phyloP scores from a whole-genome alignment of 2,113 vertebrate species.

The Amphiprion ocellaris region DNA sequence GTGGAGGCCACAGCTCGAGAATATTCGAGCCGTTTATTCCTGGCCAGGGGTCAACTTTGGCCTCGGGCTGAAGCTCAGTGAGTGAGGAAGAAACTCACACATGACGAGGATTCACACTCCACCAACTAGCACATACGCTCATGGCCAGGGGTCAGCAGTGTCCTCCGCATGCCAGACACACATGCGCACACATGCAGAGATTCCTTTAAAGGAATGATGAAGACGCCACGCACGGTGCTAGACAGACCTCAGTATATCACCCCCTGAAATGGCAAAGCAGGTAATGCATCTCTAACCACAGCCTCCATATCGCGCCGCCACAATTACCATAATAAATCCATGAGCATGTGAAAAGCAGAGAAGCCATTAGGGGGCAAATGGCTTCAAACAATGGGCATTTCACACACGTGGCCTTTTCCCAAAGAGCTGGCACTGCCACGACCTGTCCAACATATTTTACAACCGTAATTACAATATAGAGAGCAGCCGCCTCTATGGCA shows the following conservation, averaged over 20 bases:
- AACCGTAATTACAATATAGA: slow-evolving; percentile 67
- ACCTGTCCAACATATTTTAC: slow-evolving; percentile 68
- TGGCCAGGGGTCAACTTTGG: slow-evolving; percentile 68
- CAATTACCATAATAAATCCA: slow-evolving; percentile 68
- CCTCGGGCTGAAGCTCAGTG: slow-evolving; percentile 52
- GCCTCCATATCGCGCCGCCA: background rate
- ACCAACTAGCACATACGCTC: slow-evolving; percentile 1
- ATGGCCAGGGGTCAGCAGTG: slow-evolving; percentile 41
- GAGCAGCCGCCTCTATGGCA: slow-evolving; percentile 45
- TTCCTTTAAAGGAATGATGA: slow-evolving; percentile 46
- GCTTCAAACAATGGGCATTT: slow-evolving; percentile 49
- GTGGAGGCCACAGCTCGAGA: slow-evolving; percentile 37
- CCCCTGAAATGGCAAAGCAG: slow-evolving; percentile 11
- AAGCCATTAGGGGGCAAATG: slow-evolving; percentile 44
- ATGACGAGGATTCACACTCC: slow-evolving; percentile 9
- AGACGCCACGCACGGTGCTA: slow-evolving; percentile 38
- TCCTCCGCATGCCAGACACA: slow-evolving; percentile 30
- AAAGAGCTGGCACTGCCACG: slow-evolving; percentile 45
- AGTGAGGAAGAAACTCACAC: slow-evolving; percentile 30
- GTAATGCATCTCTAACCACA: slow-evolving; percentile 45
- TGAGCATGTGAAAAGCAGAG: slow-evolving; percentile 29
- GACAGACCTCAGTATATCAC: slow-evolving; percentile 47
- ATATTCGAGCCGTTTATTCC: slow-evolving; percentile 61
- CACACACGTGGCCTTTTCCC: slow-evolving; percentile 40
- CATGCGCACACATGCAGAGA: slow-evolving; percentile 16